A percentile compares a stretch with the other conserved stretches of the same genome.
Evolutionary conservation across 1,140 invertebrate species (phyloP).

Genomic region (Heliothis subflexa): DNA sequence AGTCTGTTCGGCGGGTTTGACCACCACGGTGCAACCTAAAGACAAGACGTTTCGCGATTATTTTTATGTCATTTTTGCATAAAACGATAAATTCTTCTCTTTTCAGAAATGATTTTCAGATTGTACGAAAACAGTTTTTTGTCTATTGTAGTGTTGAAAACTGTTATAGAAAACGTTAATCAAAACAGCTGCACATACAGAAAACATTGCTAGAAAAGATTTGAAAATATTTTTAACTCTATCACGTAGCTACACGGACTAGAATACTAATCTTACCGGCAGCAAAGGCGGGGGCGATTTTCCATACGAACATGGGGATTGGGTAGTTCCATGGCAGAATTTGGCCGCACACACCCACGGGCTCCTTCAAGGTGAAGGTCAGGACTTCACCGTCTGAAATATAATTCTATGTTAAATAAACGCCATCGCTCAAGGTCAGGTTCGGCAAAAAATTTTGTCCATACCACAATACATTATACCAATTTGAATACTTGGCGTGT

Average conservation of each 20-base stretch:
- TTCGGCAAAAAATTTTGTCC: background rate
- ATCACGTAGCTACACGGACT: background rate
- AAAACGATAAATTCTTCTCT: background rate
- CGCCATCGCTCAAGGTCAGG: background rate
- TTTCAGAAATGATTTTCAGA: too few species aligned
- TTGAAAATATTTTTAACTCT: too few species aligned
- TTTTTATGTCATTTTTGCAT: background rate
- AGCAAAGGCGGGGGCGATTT: conserved; percentile 91
- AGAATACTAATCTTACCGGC: conserved; percentile 82
- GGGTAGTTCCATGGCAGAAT: conserved; percentile 95
- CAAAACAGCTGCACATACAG: too few species aligned
- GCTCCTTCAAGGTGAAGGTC: conserved; percentile 91
- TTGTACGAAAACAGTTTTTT: background rate
- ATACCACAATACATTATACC: background rate
- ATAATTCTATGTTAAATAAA: conserved; percentile 29
- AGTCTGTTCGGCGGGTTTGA: conserved; percentile 93
- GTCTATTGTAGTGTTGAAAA: background rate
- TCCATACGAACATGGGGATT: conserved; percentile 92
- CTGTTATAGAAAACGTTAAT: too few species aligned
- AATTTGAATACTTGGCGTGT: background rate
- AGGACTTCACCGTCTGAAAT: conserved; percentile 86
- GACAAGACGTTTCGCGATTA: background rate
- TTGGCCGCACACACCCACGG: conserved; percentile 93
- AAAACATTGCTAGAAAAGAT: too few species aligned
- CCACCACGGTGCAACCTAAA: conserved; percentile 84